Conservation (phyloP, 2,888 invertebrate genomes). For the Drosophila affinis region DNA sequence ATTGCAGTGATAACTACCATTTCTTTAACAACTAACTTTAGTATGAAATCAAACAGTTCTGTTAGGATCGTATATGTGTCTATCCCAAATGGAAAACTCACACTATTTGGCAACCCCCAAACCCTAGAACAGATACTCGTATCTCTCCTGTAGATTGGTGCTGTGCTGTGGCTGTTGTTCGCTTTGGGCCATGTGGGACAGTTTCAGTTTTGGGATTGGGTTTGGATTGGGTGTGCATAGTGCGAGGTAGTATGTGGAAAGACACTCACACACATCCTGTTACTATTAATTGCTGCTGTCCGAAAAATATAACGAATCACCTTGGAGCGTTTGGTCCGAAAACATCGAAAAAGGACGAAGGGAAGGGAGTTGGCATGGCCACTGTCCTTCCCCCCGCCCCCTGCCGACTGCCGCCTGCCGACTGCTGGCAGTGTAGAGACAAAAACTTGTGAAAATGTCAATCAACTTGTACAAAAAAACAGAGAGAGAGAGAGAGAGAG, state of each 20-base stretch:
- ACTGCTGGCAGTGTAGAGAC: constrained; percentile 61
- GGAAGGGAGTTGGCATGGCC: constrained; percentile 6
- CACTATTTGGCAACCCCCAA: constrained; percentile 1
- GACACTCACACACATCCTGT: constrained; percentile 75
- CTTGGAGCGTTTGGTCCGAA: constrained; percentile 59
- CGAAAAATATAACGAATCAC: constrained; percentile 81
- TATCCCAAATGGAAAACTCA: constrained; percentile 1
- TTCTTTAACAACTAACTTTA: neutral
- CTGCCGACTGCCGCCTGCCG: constrained; percentile 7
- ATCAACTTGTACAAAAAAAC: constrained; percentile 69
- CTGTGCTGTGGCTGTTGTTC: neutral
- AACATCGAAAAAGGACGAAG: constrained; percentile 70
- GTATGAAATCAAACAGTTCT: neutral
- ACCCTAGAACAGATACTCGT: constrained; percentile 1
- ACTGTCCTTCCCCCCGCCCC: constrained; percentile 5
- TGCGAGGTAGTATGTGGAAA: constrained; percentile 31
- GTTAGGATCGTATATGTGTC: neutral
- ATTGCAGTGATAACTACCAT: neutral
- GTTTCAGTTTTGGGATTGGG: constrained; percentile 40
- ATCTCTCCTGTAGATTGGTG: constrained; percentile 11
- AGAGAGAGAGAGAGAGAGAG: neutral
- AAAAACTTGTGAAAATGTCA: constrained; percentile 81
- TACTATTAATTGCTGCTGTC: constrained; percentile 82
- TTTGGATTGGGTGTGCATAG: constrained; percentile 26
- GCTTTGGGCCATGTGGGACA: constrained; percentile 43